Percentiles rank a stretch among this genome's conserved stretches.
These are phyloP conservation scores for Diprion similis DNA, from an alignment of 1,140 invertebrate genomes.

Conservation along the genomic window DNA sequence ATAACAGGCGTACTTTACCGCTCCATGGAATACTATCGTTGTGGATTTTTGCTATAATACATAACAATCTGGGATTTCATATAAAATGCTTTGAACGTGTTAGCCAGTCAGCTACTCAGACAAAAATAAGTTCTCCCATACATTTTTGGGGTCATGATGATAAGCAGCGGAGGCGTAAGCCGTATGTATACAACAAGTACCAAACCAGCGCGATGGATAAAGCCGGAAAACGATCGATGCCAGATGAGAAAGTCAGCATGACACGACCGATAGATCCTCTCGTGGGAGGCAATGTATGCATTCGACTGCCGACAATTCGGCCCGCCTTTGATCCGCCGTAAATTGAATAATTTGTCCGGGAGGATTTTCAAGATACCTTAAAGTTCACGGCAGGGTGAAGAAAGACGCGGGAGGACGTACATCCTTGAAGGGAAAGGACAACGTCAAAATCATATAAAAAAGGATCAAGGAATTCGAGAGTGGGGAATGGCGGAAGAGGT, in stretches of 20 bases:
- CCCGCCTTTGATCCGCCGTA: neutral
- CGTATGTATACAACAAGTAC: neutral
- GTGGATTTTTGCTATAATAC: too few relatives aligned
- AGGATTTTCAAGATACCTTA: neutral
- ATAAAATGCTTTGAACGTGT: neutral
- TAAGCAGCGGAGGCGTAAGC: neutral
- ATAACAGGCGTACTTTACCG: neutral
- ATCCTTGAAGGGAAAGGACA: neutral
- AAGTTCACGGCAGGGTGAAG: neutral
- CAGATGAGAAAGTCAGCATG: neutral
- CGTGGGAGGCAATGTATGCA: conserved; percentile 1
- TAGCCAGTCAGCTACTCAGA: neutral
- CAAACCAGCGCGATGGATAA: neutral
- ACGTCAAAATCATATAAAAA: neutral
- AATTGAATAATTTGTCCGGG: conserved; percentile 5
- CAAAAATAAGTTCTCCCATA: neutral
- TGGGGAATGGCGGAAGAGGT: neutral
- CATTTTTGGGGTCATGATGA: neutral
- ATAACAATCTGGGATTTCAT: too few relatives aligned
- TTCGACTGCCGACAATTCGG: neutral
- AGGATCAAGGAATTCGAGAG: neutral
- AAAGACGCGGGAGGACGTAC: neutral
- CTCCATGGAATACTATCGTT: neutral
- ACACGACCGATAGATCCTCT: neutral
- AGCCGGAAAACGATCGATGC: conserved; percentile 3